Base-by-base conservation (phyloP, 2,888 invertebrate species). In the Mongoloraphidia duomilia region DNA sequence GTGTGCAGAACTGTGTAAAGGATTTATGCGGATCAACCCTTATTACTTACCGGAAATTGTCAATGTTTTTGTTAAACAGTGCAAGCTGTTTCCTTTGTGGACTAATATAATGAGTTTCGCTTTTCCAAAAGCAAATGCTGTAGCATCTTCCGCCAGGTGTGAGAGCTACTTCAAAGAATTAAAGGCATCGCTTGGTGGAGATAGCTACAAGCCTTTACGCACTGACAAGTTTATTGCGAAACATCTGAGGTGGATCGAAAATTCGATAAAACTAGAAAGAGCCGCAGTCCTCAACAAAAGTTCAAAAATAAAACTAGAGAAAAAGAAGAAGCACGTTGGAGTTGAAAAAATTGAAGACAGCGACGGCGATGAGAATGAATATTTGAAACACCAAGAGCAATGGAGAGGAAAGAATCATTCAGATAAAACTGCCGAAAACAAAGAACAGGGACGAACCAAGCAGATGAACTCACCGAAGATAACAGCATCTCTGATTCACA, bases 151-250 rank as follows among this genome's bases (percentile, higher is more conserved):
- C 3, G 39, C 46, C 10, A 37, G 39, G 12, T 46, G 46, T 33
- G 46, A 46, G 39, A 39, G 39, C 10, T 38, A 46, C 12, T 46
- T 46, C 39, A 46, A 40, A 17, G 10, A 38, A n/a, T 13, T 46
- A 11, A 46, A 46, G 40, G 6, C 17, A n/a, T 17, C 39, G 8
- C 13, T 33, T 17, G 46, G 49, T 11, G 49, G 49, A 12, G 48
- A 49, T n/a, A 37, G 42, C 11, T 34, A 47, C 12, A 48, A 49
- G n/a, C 11, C 51, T 10, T 46, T 53, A 3, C 44, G 54, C 9
- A 38, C 47, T 0, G 52, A 54, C 35, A 54, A 56, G 41, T 55
- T 44, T 38, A 46, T 55, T 9, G 43, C 52, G 9, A 41, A 47
- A 6, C 56, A 56, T 38, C 40, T 56, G 9, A 48, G 49, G 35